Conservation (phyloP, 2,888 invertebrate genomes). For the Reticulitermes lucifugus region DNA sequence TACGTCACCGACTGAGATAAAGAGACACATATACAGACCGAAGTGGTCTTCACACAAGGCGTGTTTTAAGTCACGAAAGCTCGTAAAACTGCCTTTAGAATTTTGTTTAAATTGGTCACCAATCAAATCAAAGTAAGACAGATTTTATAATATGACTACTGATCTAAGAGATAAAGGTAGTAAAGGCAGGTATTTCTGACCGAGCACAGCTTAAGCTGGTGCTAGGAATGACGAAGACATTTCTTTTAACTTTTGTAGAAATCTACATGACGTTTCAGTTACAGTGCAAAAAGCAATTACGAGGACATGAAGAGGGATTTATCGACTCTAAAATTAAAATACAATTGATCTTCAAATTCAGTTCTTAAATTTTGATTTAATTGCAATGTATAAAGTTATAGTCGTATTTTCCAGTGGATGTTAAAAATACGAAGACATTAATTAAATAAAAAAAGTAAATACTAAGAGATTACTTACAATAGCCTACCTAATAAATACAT, state of each 20-base stretch:
- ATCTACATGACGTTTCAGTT: not conserved
- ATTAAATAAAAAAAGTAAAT: no score
- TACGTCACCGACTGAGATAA: no score
- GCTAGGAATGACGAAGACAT: not conserved
- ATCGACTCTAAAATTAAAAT: not conserved
- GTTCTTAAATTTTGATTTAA: not conserved
- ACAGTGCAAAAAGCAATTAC: constrained; percentile 34
- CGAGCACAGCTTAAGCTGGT: no score
- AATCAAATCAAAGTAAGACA: not conserved
- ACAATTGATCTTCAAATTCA: not conserved
- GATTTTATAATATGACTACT: not conserved
- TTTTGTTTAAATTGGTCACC: not conserved
- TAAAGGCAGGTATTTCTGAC: no score
- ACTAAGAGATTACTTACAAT: no score
- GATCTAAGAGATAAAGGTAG: no score
- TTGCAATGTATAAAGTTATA: not conserved
- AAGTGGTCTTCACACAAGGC: no score
- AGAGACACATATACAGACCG: no score
- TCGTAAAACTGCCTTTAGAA: not conserved
- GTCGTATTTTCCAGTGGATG: no score
- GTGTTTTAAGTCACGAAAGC: no score
- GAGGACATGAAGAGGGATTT: not conserved
- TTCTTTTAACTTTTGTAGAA: not conserved
- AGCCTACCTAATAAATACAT: no score
- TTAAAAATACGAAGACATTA: no score